phyloP scores from a whole-genome alignment of 2,888 invertebrate genomes.

The Synanthedon myopaeformis region DNA sequence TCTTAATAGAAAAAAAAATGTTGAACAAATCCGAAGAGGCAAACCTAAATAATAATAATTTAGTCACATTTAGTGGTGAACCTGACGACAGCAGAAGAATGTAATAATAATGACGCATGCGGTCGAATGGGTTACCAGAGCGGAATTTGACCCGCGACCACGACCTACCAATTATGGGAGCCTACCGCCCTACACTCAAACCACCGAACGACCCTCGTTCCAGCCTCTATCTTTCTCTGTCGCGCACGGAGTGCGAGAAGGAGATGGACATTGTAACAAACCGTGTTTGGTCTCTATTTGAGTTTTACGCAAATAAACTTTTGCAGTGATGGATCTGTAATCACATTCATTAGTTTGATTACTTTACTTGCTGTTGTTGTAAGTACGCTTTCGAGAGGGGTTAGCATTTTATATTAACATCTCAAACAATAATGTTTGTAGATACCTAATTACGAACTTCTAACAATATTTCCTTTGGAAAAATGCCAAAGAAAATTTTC shows the following conservation, averaged over 20 bases:
- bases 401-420: too few relatives aligned
- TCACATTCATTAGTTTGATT: too few relatives aligned
- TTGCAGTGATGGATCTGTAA: too few relatives aligned
- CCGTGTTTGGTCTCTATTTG: too few relatives aligned
- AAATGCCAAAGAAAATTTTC: not conserved
- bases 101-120: conserved; percentile 1
- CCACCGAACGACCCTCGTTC: conserved; percentile 1
- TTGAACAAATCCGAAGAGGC: not conserved
- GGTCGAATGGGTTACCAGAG: conserved; percentile 3
- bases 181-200: not conserved
- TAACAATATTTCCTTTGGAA: not conserved
- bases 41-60: not conserved
- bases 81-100: not conserved
- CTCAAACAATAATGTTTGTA: too few relatives aligned
- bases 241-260: not conserved
- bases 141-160: conserved; percentile 7
- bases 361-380: too few relatives aligned
- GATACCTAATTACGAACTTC: not conserved
- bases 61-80: not conserved
- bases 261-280: not conserved
- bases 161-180: conserved; percentile 11
- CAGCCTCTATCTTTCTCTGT: conserved; percentile 3
- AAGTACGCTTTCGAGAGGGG: too few relatives aligned
- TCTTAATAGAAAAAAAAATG: not conserved
- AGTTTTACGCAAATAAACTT: too few relatives aligned